Evolutionary conservation across 2,113 vertebrate species (phyloP), one percentile per base, ranked within the genome.

Genomic region (Eulemur macaco): DNA sequence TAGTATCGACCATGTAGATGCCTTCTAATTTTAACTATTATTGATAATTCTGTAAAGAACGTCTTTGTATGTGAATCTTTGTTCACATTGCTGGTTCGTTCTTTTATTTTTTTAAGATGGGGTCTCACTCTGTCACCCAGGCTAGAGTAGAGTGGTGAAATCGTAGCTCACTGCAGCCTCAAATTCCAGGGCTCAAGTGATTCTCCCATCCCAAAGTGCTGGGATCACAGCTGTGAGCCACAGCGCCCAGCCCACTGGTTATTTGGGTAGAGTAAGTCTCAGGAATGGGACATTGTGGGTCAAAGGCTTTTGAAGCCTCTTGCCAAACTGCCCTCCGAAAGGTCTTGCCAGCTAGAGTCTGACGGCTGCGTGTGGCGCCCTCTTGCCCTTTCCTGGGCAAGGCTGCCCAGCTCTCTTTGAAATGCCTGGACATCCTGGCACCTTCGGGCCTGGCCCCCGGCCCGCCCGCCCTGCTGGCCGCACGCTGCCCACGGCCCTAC

Each of bases 371-470:
- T 31, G 64, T 6, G 69, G 45, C n/a, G 42, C 8, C 20, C 42
- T 39, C 27, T 69, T 6, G 0, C 47, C 42, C 17, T n/a, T 27
- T 92, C 86, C 77, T 69, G 20, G 29, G 76, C 52, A 34, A 15
- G 1, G 1, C 25, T 82, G 81, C 73, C 95, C 25, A 10, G 93
- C 52, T 89, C 69, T 85, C 91, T 77, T 31, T 76, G 77, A 93
- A 74, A 63, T 87, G 60, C 50, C 92, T 25, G 81, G 84, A 37
- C 66, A 37, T 45, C n/a, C 91, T 84, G 89, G 91, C 93, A 94
- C 74, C 97, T 52, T n/a, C 15, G 37, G 52, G 64, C 25, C 88
- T 90, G 93, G 89, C 88, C n/a, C 23, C 47, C 2, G 54, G 63
- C 18, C 1, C 18, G 31, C 47, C 73, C 0, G 4, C 71, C 87